Evolutionary conservation across 2,113 vertebrate genomes (phyloP).

Genomic region (Porphyrio hochstetteri): DNA sequence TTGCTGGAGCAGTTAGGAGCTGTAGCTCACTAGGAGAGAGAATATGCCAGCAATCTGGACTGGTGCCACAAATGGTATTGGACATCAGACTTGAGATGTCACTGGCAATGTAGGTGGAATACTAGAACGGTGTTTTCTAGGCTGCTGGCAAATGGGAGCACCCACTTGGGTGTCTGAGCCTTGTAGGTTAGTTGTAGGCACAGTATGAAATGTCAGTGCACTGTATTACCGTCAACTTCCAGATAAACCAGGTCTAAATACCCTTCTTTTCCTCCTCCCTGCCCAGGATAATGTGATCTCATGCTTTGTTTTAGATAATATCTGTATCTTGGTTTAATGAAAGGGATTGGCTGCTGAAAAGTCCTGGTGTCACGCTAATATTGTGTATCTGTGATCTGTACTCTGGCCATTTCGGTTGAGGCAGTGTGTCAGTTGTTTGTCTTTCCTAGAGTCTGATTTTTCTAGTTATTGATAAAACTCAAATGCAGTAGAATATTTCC

Average conservation of each 20-base stretch:
- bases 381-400: background rate
- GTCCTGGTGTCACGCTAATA: background rate
- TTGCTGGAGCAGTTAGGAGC: background rate
- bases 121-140: background rate
- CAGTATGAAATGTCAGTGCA: background rate
- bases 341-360: background rate
- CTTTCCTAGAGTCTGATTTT: background rate
- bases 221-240: background rate
- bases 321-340: background rate
- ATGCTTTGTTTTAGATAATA: background rate
- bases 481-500: background rate
- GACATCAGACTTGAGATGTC: background rate
- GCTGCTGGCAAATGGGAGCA: background rate
- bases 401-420: background rate
- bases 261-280: background rate
- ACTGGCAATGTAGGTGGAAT: background rate
- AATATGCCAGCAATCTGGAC: background rate
- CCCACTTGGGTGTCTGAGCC: background rate
- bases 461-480: background rate
- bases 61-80: background rate
- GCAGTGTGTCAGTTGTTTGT: background rate
- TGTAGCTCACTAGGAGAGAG: background rate
- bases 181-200: background rate
- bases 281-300: background rate
- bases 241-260: background rate